Percentiles rank a stretch among this genome's conserved stretches.
Evolutionary conservation across 2,888 invertebrate genomes (phyloP).

Genomic region (Mantis religiosa): DNA sequence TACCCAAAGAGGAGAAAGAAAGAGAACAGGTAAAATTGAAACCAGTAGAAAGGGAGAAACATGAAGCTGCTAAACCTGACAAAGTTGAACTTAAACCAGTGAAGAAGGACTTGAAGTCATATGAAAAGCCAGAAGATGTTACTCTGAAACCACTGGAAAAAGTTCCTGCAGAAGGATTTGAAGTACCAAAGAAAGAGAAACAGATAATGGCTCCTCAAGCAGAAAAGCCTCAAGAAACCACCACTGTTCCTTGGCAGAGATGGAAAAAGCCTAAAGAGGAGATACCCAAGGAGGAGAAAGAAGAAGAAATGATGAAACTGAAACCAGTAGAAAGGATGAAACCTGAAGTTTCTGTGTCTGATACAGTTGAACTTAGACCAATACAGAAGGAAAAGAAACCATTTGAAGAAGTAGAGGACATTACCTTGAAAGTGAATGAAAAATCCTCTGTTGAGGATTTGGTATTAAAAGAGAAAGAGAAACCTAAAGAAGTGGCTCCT

Average conservation of each 20-base stretch:
- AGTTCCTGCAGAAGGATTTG: not conserved
- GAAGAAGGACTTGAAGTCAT: constrained; percentile 29
- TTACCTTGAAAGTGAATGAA: constrained; percentile 31
- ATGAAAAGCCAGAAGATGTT: constrained; percentile 24
- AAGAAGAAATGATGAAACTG: constrained; percentile 26
- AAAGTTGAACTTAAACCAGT: constrained; percentile 32
- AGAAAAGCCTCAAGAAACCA: not conserved
- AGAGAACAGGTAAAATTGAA: constrained; percentile 36
- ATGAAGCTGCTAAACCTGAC: constrained; percentile 35
- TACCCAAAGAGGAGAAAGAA: constrained; percentile 32
- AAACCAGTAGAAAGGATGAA: not conserved
- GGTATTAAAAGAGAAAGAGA: not conserved
- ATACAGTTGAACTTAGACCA: constrained; percentile 16
- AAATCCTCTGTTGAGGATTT: not conserved
- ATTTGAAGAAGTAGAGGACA: constrained; percentile 28
- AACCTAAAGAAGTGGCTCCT: not conserved
- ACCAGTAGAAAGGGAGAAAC: constrained; percentile 49
- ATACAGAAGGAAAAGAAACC: not conserved
- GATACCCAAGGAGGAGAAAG: constrained; percentile 29
- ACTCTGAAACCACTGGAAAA: not conserved
- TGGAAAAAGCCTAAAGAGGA: constrained; percentile 20
- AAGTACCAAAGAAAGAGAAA: constrained; percentile 26
- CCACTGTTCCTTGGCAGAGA: constrained; percentile 21
- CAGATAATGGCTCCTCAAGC: constrained; percentile 35
- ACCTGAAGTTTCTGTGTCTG: not conserved